Conservation (phyloP, 2,113 vertebrate genomes). For the Mormyrus iriodes region DNA sequence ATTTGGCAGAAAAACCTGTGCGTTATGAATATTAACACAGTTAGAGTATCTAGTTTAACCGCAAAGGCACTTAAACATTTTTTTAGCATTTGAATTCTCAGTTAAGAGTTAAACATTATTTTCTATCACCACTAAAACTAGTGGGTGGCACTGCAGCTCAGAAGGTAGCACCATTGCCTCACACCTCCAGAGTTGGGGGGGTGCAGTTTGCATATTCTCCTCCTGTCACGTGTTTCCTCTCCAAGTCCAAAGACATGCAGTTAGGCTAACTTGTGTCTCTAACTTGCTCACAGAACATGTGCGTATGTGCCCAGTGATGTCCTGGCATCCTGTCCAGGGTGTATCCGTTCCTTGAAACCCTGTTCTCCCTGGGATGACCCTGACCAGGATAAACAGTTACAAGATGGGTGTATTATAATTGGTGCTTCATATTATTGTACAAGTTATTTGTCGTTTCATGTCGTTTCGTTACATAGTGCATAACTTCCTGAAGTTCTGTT, state of each 20-base stretch:
- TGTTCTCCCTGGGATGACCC: neutral
- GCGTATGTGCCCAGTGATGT: neutral
- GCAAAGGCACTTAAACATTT: neutral
- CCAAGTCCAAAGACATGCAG: neutral
- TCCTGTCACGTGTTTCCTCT: neutral
- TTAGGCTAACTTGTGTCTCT: neutral
- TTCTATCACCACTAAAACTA: neutral
- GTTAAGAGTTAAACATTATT: neutral
- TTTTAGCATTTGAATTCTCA: neutral
- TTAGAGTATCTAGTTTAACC: neutral
- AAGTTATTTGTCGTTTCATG: neutral
- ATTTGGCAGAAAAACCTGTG: neutral
- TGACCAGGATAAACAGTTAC: neutral
- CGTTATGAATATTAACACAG: neutral
- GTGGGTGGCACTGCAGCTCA: neutral
- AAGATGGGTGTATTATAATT: neutral
- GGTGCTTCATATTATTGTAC: neutral
- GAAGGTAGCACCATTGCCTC: neutral
- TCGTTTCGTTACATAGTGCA: neutral
- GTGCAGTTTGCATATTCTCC: neutral
- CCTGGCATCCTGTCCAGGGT: neutral
- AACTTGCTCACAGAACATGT: neutral
- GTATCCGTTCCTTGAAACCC: neutral
- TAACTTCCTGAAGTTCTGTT: neutral
- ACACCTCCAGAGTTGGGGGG: neutral